Conservation (phyloP, 2,888 invertebrate genomes). For the Cylindroiulus punctatus region DNA sequence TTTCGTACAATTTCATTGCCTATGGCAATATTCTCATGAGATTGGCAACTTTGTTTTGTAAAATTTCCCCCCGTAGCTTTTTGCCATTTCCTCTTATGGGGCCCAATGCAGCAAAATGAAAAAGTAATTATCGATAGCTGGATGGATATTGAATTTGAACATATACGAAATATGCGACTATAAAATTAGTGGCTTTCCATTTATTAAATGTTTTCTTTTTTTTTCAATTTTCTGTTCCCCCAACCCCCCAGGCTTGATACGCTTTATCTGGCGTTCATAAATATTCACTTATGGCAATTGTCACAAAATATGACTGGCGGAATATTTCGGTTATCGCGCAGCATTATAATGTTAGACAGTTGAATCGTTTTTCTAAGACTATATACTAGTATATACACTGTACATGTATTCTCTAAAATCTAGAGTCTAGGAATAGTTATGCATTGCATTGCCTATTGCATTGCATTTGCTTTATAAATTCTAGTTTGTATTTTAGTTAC, state of each 20-base stretch:
- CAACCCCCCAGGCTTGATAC: slow-evolving; percentile 36
- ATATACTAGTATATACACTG: no score
- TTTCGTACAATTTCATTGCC: slow-evolving; percentile 32
- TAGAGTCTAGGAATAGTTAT: no score
- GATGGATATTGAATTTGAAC: slow-evolving; percentile 39
- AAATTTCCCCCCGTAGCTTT: slow-evolving; percentile 28
- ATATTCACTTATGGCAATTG: slow-evolving; percentile 45
- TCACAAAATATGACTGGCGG: neutral
- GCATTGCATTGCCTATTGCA: no score
- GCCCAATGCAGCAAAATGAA: neutral
- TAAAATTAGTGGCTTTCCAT: slow-evolving; percentile 44
- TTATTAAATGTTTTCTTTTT: slow-evolving; percentile 37
- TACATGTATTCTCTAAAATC: no score
- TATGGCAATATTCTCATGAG: slow-evolving; percentile 46
- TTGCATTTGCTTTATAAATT: no score
- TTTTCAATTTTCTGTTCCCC: neutral
- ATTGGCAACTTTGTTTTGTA: slow-evolving; percentile 50
- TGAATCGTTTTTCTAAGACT: neutral
- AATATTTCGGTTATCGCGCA: neutral
- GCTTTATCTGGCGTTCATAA: slow-evolving; percentile 35
- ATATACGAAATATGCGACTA: slow-evolving; percentile 11
- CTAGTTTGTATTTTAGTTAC: no score
- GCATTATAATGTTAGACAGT: neutral
- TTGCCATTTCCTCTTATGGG: neutral
- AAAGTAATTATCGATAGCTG: slow-evolving; percentile 45